Percentiles rank a stretch among this genome's conserved stretches.
Evolutionary conservation across 2,797 vertebrate genomes (phyloP).

Genomic region (Enteromius thamalakanensis): DNA sequence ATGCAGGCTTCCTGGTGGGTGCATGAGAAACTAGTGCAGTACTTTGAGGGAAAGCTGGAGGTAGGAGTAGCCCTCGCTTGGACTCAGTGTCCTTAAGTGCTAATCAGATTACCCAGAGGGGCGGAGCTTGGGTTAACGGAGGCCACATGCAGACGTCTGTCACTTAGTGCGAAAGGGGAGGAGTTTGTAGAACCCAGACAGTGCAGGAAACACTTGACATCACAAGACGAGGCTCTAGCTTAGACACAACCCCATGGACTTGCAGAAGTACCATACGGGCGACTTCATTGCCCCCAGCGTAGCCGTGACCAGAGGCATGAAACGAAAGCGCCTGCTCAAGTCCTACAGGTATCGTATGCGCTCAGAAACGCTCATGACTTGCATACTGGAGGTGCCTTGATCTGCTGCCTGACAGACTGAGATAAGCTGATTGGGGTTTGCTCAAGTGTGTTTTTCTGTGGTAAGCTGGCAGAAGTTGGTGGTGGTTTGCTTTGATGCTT

Average conservation of each 20-base stretch:
- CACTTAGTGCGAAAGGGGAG: neutral
- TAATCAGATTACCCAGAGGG: constrained; percentile 55
- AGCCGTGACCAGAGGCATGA: constrained; percentile 46
- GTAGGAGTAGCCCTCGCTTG: constrained; percentile 33
- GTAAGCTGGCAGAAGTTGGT: neutral
- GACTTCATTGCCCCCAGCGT: constrained; percentile 34
- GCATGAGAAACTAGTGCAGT: neutral
- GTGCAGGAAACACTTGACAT: constrained; percentile 38
- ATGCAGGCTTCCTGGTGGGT: neutral
- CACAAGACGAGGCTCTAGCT: constrained; percentile 18
- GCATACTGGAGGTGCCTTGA: neutral
- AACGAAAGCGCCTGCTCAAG: constrained; percentile 57
- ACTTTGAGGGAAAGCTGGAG: constrained; percentile 15
- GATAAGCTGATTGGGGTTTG: neutral
- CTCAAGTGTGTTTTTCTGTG: neutral
- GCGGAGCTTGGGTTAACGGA: constrained; percentile 7
- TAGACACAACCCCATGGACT: constrained; percentile 31
- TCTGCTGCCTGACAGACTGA: neutral
- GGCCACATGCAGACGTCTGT: constrained; percentile 18
- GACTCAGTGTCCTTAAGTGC: constrained; percentile 14
- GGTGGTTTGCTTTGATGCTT: neutral
- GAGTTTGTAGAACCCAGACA: neutral
- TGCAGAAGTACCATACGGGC: constrained; percentile 13
- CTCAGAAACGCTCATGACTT: neutral
- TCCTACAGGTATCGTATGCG: constrained; percentile 54